Evolutionary conservation across 2,797 vertebrate genomes (phyloP), one percentile per base, ranked within the genome.

Genomic region (Gymnoscopelus microlampas): DNA sequence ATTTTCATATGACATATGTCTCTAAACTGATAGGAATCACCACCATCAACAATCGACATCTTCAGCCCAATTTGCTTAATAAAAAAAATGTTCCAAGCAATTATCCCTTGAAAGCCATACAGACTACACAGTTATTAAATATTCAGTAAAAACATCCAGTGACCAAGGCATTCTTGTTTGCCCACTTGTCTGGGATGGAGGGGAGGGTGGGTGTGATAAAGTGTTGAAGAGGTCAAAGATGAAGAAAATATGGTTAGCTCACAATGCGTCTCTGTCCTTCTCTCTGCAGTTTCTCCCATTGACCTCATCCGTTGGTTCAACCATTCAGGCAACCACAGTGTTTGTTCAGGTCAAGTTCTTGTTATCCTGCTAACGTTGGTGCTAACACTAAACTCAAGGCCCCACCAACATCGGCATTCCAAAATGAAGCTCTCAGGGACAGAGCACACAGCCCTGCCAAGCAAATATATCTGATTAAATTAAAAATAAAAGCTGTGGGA

Each of bases 241-340:
- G 39, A 44, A 29, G 49, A 74, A 73, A 79, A 76, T 76, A 74
- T 82, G 53, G 66, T 79, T 66, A 64, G 53, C 64, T 48, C 73
- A 78, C 73, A 77, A 71, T 81, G 73, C 66, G 71, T 68, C 64
- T 61, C 67, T 80, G 72, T 79, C 44, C 53, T 39, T 51, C 49
- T 71, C 63, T 57, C 53, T 66, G 48, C 32, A 59, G 26, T 60
- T 32, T 50, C 47, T n/a, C 58, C 57, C 12, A 39, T 24, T 68
- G 55, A 61, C 58, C 24, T 63, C 57, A 63, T 58, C 59, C 58
- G 60, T 14, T 35, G 51, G 64, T 63, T 11, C 39, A 49, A 49
- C 9, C 12, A 63, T 58, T 39, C 53, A 53, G 39, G 39, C 9
- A 47, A 23, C 58, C 8, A n/a, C 55, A 19, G 5, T 51, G 68